These are phyloP conservation scores for Gadus macrocephalus DNA, from an alignment of 2,113 vertebrate genomes.

Conservation along the genomic window DNA sequence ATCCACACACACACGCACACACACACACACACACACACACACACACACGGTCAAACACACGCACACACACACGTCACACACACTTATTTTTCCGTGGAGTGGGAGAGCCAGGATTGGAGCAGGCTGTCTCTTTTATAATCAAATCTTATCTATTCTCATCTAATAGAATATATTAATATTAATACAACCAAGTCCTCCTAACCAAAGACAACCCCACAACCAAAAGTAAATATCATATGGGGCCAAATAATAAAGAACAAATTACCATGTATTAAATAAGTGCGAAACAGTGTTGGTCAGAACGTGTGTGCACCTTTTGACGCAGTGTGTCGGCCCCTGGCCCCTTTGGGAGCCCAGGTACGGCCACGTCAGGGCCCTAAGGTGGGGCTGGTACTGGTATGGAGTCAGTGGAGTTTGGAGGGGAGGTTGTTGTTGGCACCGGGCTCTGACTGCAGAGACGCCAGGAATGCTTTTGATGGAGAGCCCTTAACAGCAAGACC, in stretches of 20 bases:
- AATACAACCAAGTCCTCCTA: too few species aligned
- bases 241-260: too few species aligned
- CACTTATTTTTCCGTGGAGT: slow-evolving; percentile 6
- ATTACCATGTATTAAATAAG: too few species aligned
- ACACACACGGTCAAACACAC: background rate
- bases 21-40: slow-evolving; percentile 17
- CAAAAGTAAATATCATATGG: too few species aligned
- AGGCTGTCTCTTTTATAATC: background rate
- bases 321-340: slow-evolving; percentile 21
- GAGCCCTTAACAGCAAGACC: slow-evolving; percentile 48
- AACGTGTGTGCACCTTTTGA: slow-evolving; percentile 24
- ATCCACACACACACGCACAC: background rate
- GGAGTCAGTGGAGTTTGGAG: slow-evolving; percentile 40
- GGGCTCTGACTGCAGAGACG: slow-evolving; percentile 48
- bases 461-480: slow-evolving; percentile 61
- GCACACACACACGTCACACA: slow-evolving; percentile 4
- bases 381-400: slow-evolving; percentile 36
- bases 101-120: too few species aligned
- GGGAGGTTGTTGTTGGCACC: slow-evolving; percentile 60
- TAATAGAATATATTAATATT: too few species aligned
- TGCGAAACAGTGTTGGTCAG: too few species aligned
- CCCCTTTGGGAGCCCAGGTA: slow-evolving; percentile 9
- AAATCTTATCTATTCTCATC: background rate
- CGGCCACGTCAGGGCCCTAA: slow-evolving; percentile 31
- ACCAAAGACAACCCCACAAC: too few species aligned